Conservation (phyloP, 2,113 vertebrate species). For the Apaloderma vittatum region DNA sequence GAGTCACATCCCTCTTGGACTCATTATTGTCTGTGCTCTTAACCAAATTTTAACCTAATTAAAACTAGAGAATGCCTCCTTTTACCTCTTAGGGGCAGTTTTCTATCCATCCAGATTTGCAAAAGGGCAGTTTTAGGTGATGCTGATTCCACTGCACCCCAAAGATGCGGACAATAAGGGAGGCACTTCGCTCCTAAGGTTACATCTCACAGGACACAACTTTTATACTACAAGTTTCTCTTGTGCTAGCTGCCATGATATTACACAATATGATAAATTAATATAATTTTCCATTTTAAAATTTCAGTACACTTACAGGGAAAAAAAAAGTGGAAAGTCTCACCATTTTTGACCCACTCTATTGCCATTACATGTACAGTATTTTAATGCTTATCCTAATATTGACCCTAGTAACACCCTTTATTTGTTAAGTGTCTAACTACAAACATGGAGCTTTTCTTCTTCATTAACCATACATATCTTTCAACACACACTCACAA, state of each 20-base stretch:
- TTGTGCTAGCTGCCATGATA: neutral
- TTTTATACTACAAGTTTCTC: neutral
- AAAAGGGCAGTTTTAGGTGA: neutral
- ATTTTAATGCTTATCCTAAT: neutral
- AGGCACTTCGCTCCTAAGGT: neutral
- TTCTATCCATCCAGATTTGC: neutral
- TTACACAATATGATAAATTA: neutral
- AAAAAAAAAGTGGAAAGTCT: neutral
- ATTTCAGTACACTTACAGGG: neutral
- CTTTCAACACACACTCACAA: neutral
- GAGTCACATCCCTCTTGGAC: neutral
- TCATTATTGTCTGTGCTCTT: neutral
- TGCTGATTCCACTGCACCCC: neutral
- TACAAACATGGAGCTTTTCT: neutral
- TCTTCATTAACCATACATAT: neutral
- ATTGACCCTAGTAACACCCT: neutral
- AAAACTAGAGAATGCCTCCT: neutral
- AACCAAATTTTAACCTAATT: neutral
- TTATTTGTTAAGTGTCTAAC: neutral
- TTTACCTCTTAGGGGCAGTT: neutral
- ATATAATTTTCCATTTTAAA: neutral
- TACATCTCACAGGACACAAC: neutral
- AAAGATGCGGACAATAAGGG: neutral
- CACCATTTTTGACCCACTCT: neutral
- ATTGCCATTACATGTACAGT: neutral